phyloP scores from a whole-genome alignment of 2,888 invertebrate genomes.

The Schizotus pectinicornis region DNA sequence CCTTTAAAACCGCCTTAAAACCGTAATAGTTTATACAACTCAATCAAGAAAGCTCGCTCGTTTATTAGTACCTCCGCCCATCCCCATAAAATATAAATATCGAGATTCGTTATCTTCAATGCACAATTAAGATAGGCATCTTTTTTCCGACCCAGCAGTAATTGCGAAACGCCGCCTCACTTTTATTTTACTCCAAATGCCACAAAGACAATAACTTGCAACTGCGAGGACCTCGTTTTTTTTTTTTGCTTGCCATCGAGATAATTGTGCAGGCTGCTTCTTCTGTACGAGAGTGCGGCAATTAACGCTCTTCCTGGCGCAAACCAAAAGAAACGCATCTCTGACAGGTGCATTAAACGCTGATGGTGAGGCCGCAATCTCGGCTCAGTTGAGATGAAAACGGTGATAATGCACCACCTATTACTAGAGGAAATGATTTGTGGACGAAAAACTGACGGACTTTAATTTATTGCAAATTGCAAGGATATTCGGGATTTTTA shows the following conservation, averaged over 20 bases:
- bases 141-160: not conserved
- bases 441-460: constrained; percentile 19
- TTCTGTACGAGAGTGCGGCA: constrained; percentile 33
- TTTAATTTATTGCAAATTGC: constrained; percentile 32
- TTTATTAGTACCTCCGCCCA: constrained; percentile 17
- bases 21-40: constrained; percentile 23
- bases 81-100: constrained; percentile 23
- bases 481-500: not conserved
- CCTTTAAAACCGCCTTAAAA: constrained; percentile 11
- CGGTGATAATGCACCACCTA: constrained; percentile 29
- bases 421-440: constrained; percentile 30
- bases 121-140: constrained; percentile 26
- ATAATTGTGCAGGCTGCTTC: constrained; percentile 27
- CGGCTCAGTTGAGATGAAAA: constrained; percentile 41
- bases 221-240: too few relatives aligned
- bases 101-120: constrained; percentile 21
- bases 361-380: constrained; percentile 47
- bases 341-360: constrained; percentile 54
- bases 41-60: constrained; percentile 17
- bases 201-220: too few relatives aligned
- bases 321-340: constrained; percentile 47
- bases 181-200: too few relatives aligned
- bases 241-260: not conserved
- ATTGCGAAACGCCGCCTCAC: too few relatives aligned
- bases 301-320: constrained; percentile 48